Conservation (phyloP, 2,113 vertebrate species). For the Solenodon paradoxus region DNA sequence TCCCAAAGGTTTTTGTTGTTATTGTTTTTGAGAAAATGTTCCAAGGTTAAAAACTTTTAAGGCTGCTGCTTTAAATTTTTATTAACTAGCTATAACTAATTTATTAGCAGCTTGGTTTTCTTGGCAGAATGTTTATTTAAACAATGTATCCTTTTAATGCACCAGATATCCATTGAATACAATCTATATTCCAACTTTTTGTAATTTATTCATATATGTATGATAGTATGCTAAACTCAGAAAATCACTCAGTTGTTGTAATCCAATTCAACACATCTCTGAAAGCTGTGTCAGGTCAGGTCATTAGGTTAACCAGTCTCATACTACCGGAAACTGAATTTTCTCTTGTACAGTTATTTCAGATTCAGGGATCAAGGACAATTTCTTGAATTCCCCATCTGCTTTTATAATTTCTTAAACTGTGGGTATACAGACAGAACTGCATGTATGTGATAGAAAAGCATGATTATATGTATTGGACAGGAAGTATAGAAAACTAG, state of each 20-base stretch:
- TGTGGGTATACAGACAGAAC: background rate
- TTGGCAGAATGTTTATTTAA: background rate
- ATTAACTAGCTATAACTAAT: background rate
- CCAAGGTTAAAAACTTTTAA: background rate
- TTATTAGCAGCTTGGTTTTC: background rate
- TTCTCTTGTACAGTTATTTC: background rate
- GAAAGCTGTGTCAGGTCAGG: background rate
- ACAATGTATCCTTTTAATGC: background rate
- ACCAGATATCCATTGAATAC: background rate
- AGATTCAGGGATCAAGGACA: background rate
- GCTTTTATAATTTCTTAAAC: conserved; percentile 12
- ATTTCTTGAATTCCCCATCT: background rate
- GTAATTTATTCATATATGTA: background rate
- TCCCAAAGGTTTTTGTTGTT: background rate
- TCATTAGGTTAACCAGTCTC: background rate
- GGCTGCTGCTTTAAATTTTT: background rate
- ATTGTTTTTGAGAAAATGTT: background rate
- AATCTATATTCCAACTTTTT: background rate
- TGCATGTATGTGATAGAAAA: background rate
- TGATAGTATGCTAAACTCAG: background rate
- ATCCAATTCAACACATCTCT: background rate
- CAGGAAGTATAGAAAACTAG: background rate
- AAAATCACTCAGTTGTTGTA: background rate
- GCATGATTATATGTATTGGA: background rate
- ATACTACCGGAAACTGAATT: background rate